Base-by-base conservation (phyloP, 2,797 vertebrate genomes). In the Malacoctenus gilli region DNA sequence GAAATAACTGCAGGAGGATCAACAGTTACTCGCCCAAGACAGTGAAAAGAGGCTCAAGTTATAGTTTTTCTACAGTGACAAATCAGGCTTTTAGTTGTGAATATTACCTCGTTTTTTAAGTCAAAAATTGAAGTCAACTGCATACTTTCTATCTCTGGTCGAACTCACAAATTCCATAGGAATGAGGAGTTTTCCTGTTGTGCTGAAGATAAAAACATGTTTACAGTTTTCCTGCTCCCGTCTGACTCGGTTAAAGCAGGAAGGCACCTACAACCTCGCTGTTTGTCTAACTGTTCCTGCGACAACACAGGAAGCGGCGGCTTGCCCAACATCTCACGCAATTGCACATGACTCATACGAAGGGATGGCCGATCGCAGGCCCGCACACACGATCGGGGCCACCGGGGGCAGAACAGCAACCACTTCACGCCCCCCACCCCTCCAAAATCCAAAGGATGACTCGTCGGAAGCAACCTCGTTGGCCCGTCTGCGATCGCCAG, bases 251-350 rank as follows among this genome's bases (percentile, higher is more conserved):
- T 77, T 79, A 23, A 47, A 22, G 63, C 71, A 84, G 85, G 78
- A 85, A 89, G 83, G 74, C 67, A 71, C 66, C 68, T 43, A 18
- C 59, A 7, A 37, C 46, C 50, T 39, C 47, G 4, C 20, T 84
- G 85, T 83, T 89, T 87, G 83, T 75, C 85, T 78, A 78, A 83
- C 63, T n/a, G 42, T 77, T 87, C 70, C 82, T 82, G 70, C 62
- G 39, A 77, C 68, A 79, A 76, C 82, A 75, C 65, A 71, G 79
- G 81, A 82, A 84, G 68, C 52, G 1, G n/a, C 59, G 68, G 34
- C 70, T 80, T 82, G 75, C 76, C 72, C 35, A 72, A 79, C 57
- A 58, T 75, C 61, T 77, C 48, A 30, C 48, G 41, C 44, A 28
- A 8, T 8, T 25, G 53, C 55, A 48, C 38, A 7, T 83, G 75